These are phyloP conservation scores for Circaetus cinerascens DNA, from an alignment of 2,113 vertebrate species.

Conservation along the genomic window DNA sequence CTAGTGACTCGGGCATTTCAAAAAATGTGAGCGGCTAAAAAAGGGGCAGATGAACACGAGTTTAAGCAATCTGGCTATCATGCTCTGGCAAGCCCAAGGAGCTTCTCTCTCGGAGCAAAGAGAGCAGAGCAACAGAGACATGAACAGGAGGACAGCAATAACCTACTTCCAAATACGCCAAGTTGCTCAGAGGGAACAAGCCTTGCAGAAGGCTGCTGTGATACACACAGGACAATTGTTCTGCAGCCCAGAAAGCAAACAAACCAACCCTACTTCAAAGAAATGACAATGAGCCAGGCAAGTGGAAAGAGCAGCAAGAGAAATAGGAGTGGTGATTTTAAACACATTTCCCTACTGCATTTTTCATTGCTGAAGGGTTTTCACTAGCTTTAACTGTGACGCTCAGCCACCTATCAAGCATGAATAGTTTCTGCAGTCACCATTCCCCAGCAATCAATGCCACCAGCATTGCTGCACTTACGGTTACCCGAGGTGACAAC, in stretches of 20 bases:
- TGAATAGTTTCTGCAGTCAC: neutral
- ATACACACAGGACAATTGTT: neutral
- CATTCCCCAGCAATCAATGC: neutral
- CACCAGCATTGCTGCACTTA: neutral
- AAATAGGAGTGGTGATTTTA: neutral
- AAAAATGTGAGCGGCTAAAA: neutral
- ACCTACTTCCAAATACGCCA: neutral
- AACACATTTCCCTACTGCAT: neutral
- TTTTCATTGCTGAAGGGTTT: neutral
- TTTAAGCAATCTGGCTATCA: neutral
- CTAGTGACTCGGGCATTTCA: neutral
- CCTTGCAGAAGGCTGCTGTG: neutral
- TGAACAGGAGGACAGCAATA: neutral
- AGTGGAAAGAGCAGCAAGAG: neutral
- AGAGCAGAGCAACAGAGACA: neutral
- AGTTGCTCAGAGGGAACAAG: neutral
- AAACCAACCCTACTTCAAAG: neutral
- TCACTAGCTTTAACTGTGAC: neutral
- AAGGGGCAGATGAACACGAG: neutral
- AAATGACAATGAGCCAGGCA: neutral
- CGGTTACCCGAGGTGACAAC: neutral
- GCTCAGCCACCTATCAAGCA: accelerated
- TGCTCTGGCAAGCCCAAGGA: neutral
- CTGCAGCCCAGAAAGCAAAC: neutral
- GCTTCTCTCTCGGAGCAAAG: neutral